Base-by-base conservation (phyloP, 2,888 invertebrate genomes). In the Anodontia alba region DNA sequence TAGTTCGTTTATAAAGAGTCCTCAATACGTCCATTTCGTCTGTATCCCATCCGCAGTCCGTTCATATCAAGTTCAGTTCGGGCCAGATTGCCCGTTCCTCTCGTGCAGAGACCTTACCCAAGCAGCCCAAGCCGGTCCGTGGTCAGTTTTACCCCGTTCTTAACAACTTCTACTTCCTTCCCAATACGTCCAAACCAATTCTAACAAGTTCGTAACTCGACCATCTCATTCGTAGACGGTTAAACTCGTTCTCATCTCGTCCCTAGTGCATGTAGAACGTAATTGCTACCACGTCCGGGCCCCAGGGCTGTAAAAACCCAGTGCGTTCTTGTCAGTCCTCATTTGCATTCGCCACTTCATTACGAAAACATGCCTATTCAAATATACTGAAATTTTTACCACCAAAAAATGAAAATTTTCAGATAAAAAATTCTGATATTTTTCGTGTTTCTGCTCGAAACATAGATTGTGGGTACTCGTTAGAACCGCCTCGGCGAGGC, bases 81-180 rank as follows among this genome's bases (percentile, higher is more conserved):
- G 49, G n/a, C 20, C 10, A 49, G n/a, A 49, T 10, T 42, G 7
- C 42, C 42, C 42, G 42, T 68, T 68, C 68, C 33, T 17, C 31
- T 38, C 38, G 17, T 49, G 51, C 31, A 29, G 8, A 71, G 42
- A 71, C 71, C 71, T 49, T 71, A 51, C 51, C 51, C 51, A 71
- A 71, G 49, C 49, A 71, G 71, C 51, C n/a, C 51, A 71, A 51
- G 33, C 71, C 31, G 51, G 51, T 71, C n/a, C 49, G 15, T 49
- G 49, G 51, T 71, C 49, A 46, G 49, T 71, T 71, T 15, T 26
- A n/a, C 38, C 26, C 70, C 46, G 70, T 42, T 12, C 29, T 7
- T n/a, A 43, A 29, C 17, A 8, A 12, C n/a, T 43, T 42, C 70
- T 43, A 43, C 46, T 70, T 23, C 46, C n/a, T 68, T 36, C 38